Evolutionary conservation across 2,113 vertebrate species (phyloP), one percentile per base, ranked within the genome.

Genomic region (Callithrix jacchus): DNA sequence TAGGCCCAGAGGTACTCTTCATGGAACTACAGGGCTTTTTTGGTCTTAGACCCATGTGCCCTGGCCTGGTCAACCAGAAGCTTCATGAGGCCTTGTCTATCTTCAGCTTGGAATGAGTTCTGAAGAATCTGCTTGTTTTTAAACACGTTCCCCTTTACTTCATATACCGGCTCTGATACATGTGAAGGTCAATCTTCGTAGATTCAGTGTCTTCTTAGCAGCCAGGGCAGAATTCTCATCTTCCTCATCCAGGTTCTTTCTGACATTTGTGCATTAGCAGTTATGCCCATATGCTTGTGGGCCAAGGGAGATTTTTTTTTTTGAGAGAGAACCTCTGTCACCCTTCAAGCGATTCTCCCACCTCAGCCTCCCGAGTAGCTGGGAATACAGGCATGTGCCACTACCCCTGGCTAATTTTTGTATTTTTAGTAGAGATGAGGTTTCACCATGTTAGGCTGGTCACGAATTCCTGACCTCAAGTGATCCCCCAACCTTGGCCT

Each of bases 71-170:
- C 58, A 45, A 37, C 18, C 30, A 83, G 27, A 37, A 86, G 49
- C 49, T 49, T 86, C 30, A 49, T 47, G 32, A 16, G 61, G 11
- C 32, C 61, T n/a, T 86, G 3, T 54, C 47, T 70, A 35, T 45
- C 47, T 71, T 71, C 8, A 71, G 45, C 5, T n/a, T 52, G 47
- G 32, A 20, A 12, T 7, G 8, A 27, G 35, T 71, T 52, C 66
- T 99, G 99, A 20, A 99, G 99, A 98, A 99, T 99, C 61, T 99
- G 98, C 97, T 99, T 99, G 98, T 99, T 99, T 98, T 99, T 99
- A 98, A 99, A 99, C 89, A 99, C 99, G 1, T 99, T 99, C 99
- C 98, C 99, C 98, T 99, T 99, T 9, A 99, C 99, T 99, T 99
- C 98, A 99, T 98, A 97, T 99, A 99, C 58, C 99, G 99, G 97